Conservation (phyloP, 2,888 invertebrate genomes). For the Halocaridina rubra region DNA sequence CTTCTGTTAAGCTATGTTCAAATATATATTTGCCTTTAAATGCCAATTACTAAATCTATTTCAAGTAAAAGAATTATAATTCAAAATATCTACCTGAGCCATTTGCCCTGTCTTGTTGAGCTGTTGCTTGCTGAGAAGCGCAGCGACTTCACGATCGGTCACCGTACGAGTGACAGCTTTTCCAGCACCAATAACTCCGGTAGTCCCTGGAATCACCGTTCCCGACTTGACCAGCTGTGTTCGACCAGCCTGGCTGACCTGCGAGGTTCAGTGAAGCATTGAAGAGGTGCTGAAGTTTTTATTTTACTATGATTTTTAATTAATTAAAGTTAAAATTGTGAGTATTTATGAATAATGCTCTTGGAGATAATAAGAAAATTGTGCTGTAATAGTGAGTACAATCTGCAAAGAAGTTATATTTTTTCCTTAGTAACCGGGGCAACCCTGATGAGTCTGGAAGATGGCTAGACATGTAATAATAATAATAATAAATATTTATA, state of each 20-base stretch:
- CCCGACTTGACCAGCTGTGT: slow-evolving; percentile 67
- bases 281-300: background rate
- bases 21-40: too few relatives aligned
- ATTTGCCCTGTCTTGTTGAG: slow-evolving; percentile 57
- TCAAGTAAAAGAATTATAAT: too few relatives aligned
- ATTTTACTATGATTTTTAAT: too few relatives aligned
- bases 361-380: too few relatives aligned
- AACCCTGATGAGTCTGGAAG: too few relatives aligned
- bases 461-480: background rate
- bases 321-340: too few relatives aligned
- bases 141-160: slow-evolving; percentile 74
- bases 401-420: too few relatives aligned
- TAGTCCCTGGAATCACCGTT: slow-evolving; percentile 66
- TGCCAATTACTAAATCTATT: too few relatives aligned
- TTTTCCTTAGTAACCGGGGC: too few relatives aligned
- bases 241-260: slow-evolving; percentile 55
- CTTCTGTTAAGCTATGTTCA: too few relatives aligned
- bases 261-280: background rate
- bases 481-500: background rate
- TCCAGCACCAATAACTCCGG: slow-evolving; percentile 47
- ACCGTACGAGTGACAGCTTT: slow-evolving; percentile 68
- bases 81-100: slow-evolving; percentile 36
- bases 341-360: too few relatives aligned
- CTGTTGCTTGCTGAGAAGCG: slow-evolving; percentile 71
- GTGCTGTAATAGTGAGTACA: too few relatives aligned